Percentiles rank a stretch among this genome's conserved stretches.
phyloP scores from a whole-genome alignment of 1,140 invertebrate genomes.

The Probaryconus sp. region DNA sequence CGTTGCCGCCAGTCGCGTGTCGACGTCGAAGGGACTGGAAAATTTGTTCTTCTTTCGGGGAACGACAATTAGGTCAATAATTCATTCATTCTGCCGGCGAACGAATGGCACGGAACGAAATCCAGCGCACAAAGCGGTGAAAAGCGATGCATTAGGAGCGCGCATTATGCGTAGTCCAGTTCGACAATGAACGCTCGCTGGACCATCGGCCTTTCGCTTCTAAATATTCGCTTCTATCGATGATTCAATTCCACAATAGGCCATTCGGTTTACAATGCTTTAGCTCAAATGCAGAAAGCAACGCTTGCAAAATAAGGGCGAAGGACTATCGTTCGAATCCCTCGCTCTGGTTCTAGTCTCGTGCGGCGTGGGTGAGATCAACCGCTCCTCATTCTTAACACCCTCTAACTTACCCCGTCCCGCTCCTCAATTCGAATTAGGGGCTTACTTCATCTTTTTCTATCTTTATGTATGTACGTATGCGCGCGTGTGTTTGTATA shows the following conservation, averaged over 20 bases:
- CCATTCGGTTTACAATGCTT: conserved; percentile 70
- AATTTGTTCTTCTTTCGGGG: conserved; percentile 68
- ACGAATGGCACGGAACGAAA: conserved; percentile 34
- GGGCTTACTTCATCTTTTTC: too few relatives aligned
- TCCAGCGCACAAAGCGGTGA: conserved; percentile 33
- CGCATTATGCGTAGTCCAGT: conserved; percentile 31
- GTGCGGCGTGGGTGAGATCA: conserved; percentile 66
- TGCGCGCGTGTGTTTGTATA: too few relatives aligned
- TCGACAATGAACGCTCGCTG: conserved; percentile 70
- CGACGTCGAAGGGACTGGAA: conserved; percentile 41
- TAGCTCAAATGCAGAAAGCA: conserved; percentile 70
- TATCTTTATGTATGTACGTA: too few relatives aligned
- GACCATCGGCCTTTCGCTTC: conserved; percentile 69
- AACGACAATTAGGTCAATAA: conserved; percentile 76
- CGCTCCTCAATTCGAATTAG: too few relatives aligned
- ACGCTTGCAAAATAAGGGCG: conserved; percentile 67
- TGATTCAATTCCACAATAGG: conserved; percentile 77
- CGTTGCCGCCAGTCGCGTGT: conserved; percentile 64
- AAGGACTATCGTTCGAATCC: conserved; percentile 59
- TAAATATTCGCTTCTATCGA: conserved; percentile 70
- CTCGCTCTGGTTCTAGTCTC: too few relatives aligned
- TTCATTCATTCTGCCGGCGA: conserved; percentile 62
- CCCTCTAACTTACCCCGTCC: too few relatives aligned
- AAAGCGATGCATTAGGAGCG: conserved; percentile 22
- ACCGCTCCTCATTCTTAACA: conserved; percentile 9